phyloP scores from a whole-genome alignment of 1,140 invertebrate genomes.

The Drosophila ambigua region DNA sequence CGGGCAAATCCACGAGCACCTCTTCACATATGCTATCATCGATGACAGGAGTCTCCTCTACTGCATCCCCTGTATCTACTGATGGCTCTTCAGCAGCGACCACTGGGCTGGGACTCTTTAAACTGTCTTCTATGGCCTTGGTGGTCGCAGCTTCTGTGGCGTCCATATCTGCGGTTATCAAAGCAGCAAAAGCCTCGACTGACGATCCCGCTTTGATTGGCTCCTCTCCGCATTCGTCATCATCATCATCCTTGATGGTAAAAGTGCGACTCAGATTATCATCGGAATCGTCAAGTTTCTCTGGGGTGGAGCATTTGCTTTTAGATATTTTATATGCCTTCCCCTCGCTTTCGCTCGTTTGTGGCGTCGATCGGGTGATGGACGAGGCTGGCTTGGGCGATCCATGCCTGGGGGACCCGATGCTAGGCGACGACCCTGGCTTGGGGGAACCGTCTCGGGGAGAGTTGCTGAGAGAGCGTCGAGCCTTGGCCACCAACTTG shows the following conservation, averaged over 20 bases:
- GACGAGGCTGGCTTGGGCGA: constrained; percentile 1
- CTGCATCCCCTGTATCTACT: not conserved
- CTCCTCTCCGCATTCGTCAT: not conserved
- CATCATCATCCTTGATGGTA: constrained; percentile 41
- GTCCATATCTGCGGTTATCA: not conserved
- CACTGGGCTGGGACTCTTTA: not conserved
- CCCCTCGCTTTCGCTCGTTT: not conserved
- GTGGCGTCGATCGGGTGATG: too few species aligned
- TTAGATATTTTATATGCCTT: not conserved
- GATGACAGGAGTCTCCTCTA: constrained; percentile 1
- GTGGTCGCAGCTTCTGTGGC: not conserved
- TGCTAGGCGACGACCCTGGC: constrained; percentile 11
- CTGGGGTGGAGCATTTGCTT: constrained; percentile 29
- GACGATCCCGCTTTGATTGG: not conserved
- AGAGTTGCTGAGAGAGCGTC: constrained; percentile 54
- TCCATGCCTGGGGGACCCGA: not conserved
- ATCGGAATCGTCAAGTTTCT: constrained; percentile 3
- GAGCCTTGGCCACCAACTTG: constrained; percentile 60
- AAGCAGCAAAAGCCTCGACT: not conserved
- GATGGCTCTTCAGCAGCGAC: too few species aligned
- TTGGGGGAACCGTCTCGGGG: constrained; percentile 38
- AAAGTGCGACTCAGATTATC: constrained; percentile 59
- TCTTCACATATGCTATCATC: constrained; percentile 46
- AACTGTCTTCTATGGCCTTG: not conserved
- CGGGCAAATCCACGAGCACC: constrained; percentile 6